phyloP scores from a whole-genome alignment of 2,113 vertebrate species.

The Bolborhynchus lineola region DNA sequence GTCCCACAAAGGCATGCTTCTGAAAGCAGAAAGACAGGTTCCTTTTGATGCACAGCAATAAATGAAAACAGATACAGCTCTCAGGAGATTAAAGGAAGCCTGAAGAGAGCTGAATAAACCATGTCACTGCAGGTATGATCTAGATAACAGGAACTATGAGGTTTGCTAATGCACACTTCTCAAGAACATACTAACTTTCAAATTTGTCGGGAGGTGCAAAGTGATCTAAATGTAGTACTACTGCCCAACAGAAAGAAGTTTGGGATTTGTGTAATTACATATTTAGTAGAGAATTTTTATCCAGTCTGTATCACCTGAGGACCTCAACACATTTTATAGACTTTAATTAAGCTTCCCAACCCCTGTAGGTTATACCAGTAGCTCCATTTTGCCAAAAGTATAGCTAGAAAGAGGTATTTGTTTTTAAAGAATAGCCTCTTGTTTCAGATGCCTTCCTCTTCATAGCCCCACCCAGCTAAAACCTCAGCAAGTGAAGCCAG shows the following conservation, averaged over 20 bases:
- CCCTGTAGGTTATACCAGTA: not conserved
- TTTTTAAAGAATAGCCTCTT: not conserved
- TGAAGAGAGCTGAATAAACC: slow-evolving; percentile 34
- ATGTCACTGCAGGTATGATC: not conserved
- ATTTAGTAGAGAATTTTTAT: not conserved
- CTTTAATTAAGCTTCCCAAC: not conserved
- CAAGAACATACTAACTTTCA: not conserved
- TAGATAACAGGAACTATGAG: not conserved
- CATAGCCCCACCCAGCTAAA: not conserved
- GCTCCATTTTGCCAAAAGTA: not conserved
- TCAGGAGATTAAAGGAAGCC: slow-evolving; percentile 40
- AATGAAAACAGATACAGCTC: slow-evolving; percentile 17
- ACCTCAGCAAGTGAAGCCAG: not conserved
- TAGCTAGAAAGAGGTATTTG: not conserved
- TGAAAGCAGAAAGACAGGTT: not conserved
- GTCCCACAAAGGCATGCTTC: not conserved
- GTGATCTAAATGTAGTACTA: not conserved
- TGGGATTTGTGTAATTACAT: not conserved
- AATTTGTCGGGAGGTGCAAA: not conserved
- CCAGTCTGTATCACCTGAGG: not conserved
- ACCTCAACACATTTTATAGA: not conserved
- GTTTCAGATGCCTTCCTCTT: not conserved
- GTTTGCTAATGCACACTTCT: not conserved
- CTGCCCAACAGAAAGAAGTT: not conserved
- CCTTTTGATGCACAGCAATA: not conserved